Conservation (phyloP, 2,888 invertebrate genomes). For the Phalera bucephala region DNA sequence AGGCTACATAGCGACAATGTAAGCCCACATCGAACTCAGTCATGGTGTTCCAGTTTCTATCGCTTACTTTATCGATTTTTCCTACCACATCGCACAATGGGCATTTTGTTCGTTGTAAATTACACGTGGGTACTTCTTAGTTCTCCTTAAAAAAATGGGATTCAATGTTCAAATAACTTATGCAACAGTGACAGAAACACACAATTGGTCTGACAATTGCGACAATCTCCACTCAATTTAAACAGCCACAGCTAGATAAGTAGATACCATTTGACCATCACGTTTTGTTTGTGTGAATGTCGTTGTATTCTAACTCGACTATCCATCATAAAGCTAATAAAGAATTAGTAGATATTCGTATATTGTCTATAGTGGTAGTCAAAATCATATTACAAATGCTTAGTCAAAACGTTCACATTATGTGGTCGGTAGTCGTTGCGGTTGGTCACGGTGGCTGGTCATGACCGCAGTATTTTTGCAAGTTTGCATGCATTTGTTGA, state of each 20-base stretch:
- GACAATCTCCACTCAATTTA: slow-evolving; percentile 27
- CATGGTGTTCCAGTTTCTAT: slow-evolving; percentile 27
- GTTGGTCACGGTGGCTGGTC: slow-evolving; percentile 21
- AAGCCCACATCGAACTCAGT: slow-evolving; percentile 5
- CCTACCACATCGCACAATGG: slow-evolving; percentile 19
- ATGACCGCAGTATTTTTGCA: slow-evolving; percentile 13
- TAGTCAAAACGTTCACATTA: no score
- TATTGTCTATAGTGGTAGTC: no score
- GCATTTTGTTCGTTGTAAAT: neutral
- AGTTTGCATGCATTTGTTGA: no score
- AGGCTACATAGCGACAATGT: neutral
- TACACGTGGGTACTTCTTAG: no score
- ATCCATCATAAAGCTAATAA: no score
- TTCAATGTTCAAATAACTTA: no score
- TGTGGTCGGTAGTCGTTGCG: slow-evolving; percentile 2
- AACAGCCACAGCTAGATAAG: no score
- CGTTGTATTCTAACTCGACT: no score
- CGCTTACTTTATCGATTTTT: slow-evolving; percentile 31
- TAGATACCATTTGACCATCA: slow-evolving; percentile 21
- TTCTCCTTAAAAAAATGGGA: no score
- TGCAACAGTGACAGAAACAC: no score
- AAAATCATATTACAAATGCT: neutral
- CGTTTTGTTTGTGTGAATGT: slow-evolving; percentile 17
- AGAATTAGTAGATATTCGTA: no score
- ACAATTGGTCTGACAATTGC: slow-evolving; percentile 24